Evolutionary conservation across 2,888 invertebrate species (phyloP).

Genomic region (Thera obeliscata): DNA sequence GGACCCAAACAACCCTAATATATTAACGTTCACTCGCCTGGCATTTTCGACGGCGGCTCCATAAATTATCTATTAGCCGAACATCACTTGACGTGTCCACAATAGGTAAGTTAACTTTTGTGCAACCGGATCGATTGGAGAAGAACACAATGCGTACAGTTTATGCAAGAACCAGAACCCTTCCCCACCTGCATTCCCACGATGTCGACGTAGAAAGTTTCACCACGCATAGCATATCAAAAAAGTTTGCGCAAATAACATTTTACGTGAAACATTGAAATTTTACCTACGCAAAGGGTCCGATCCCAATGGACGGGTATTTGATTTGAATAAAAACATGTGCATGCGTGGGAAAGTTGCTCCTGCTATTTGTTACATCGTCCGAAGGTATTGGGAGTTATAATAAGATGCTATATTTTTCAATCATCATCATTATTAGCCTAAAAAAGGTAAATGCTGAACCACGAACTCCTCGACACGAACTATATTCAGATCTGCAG

Average conservation of each 20-base stretch:
- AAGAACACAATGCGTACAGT: slow-evolving; percentile 62
- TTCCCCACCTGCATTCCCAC: slow-evolving; percentile 84
- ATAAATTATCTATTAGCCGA: slow-evolving; percentile 83
- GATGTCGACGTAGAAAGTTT: slow-evolving; percentile 75
- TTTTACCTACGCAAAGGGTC: slow-evolving; percentile 68
- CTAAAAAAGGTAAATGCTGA: neutral
- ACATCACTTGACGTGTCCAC: slow-evolving; percentile 79
- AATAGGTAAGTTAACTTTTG: slow-evolving; percentile 78
- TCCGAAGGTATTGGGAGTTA: slow-evolving; percentile 3
- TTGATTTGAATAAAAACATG: slow-evolving; percentile 62
- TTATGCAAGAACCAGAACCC: slow-evolving; percentile 61
- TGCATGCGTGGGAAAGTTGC: slow-evolving; percentile 68
- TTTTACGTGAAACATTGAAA: slow-evolving; percentile 76
- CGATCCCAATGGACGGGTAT: slow-evolving; percentile 57
- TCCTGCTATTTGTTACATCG: slow-evolving; percentile 46
- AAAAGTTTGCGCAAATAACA: slow-evolving; percentile 79
- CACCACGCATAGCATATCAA: slow-evolving; percentile 56
- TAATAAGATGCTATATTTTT: slow-evolving; percentile 2
- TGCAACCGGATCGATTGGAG: slow-evolving; percentile 69
- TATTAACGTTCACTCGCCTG: slow-evolving; percentile 66
- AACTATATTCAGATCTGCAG: too few relatives aligned
- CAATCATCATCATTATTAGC: neutral
- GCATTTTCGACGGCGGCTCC: slow-evolving; percentile 66
- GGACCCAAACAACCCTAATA: slow-evolving; percentile 76
- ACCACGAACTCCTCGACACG: too few relatives aligned